phyloP scores from a whole-genome alignment of 53 echinoderm and acorn worm species.

The Stichopus horrens region DNA sequence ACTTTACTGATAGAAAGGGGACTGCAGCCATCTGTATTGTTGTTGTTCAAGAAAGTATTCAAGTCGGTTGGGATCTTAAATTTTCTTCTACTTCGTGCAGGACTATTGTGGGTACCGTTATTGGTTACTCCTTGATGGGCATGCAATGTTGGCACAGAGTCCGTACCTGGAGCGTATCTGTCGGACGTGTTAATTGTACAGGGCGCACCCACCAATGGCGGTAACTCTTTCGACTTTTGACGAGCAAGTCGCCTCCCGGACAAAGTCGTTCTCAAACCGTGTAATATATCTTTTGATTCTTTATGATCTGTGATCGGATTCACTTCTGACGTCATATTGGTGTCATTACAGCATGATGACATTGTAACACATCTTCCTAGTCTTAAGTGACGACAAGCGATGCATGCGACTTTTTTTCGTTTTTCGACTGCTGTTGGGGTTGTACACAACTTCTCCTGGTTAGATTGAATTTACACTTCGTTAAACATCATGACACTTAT shows the following conservation, averaged over 20 bases:
- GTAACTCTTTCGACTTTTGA: conserved; percentile 22
- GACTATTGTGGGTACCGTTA: conserved; percentile 1
- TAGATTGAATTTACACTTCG: no score
- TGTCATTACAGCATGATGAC: no score
- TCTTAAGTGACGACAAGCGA: no score
- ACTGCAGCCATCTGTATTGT: background rate
- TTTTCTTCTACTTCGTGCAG: background rate
- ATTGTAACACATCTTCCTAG: no score
- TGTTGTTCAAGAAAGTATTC: background rate
- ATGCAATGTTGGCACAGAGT: background rate
- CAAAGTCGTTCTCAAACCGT: background rate
- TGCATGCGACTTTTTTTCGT: no score
- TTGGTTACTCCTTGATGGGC: background rate
- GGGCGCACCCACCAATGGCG: conserved; percentile 23
- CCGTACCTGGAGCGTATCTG: background rate
- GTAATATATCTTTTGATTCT: background rate
- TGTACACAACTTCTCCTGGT: no score
- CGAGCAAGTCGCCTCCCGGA: background rate
- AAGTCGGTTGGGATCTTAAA: conserved; percentile 1
- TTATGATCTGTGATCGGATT: background rate
- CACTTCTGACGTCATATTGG: background rate
- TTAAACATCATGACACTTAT: no score
- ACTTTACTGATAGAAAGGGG: background rate
- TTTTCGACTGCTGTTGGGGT: no score
- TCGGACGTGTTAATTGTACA: background rate